Conservation (phyloP, 2,797 vertebrate genomes). For the Gorsachius magnificus region DNA sequence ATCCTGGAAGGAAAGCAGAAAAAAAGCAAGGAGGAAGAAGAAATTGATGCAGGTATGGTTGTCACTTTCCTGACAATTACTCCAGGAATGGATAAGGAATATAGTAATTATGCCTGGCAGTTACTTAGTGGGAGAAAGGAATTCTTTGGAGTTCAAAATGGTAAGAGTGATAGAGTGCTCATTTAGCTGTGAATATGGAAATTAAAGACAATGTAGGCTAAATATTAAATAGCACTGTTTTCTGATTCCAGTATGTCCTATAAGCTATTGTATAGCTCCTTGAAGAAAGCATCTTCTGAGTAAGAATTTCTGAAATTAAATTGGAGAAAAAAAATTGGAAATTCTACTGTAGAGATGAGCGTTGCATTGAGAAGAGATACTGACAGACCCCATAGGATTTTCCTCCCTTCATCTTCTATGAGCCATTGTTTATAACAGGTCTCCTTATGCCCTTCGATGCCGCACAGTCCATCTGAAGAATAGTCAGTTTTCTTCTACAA, state of each 20-base stretch:
- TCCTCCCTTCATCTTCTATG: neutral
- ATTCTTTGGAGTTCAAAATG: neutral
- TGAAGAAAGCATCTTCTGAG: neutral
- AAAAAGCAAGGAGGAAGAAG: neutral
- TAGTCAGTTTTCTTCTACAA: neutral
- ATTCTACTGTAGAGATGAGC: neutral
- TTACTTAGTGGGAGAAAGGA: neutral
- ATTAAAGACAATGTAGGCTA: neutral
- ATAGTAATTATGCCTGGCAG: slow-evolving; percentile 41
- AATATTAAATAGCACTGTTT: neutral
- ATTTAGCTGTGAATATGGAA: neutral
- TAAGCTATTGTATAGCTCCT: neutral
- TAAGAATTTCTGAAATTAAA: neutral
- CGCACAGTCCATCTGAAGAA: neutral
- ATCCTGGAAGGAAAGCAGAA: neutral
- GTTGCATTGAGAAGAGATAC: neutral
- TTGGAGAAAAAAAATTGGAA: neutral
- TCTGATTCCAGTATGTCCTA: neutral
- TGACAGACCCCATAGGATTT: neutral
- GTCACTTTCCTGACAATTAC: slow-evolving; percentile 32
- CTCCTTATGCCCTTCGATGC: neutral
- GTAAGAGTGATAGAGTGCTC: neutral
- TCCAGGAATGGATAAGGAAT: slow-evolving; percentile 51
- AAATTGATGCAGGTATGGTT: neutral
- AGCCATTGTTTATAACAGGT: neutral